phyloP scores from a whole-genome alignment of 2,113 vertebrate species.

The Ondatra zibethicus region DNA sequence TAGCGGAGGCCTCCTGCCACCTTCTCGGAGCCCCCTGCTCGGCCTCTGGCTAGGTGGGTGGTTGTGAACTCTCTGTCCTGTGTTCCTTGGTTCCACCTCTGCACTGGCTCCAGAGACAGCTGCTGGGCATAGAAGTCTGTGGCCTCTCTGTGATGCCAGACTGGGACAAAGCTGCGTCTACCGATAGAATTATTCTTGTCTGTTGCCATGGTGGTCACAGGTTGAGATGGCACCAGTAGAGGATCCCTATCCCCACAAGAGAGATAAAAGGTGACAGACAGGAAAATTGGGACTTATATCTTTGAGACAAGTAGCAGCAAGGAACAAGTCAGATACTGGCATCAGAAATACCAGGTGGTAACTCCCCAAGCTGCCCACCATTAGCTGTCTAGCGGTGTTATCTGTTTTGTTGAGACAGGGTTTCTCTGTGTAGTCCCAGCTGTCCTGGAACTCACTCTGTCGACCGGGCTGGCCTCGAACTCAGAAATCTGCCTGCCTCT shows the following conservation, averaged over 20 bases:
- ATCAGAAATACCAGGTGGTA: not conserved
- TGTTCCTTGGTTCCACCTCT: not conserved
- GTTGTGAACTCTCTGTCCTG: not conserved
- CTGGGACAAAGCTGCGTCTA: not conserved
- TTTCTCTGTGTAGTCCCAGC: not conserved
- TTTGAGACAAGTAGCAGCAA: not conserved
- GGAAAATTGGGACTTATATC: not conserved
- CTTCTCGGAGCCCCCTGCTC: not conserved
- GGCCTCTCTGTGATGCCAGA: not conserved
- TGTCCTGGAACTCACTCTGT: not conserved
- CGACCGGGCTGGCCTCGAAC: not conserved
- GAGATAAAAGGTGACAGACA: not conserved
- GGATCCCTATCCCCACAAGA: not conserved
- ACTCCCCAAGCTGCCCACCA: not conserved
- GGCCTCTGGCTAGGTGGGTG: not conserved
- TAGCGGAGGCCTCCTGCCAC: not conserved
- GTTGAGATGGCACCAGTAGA: not conserved
- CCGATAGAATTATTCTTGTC: not conserved
- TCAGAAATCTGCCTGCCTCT: not conserved
- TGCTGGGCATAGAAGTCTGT: not conserved
- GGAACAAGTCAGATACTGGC: fast-evolving
- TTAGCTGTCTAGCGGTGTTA: not conserved
- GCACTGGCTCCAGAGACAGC: not conserved
- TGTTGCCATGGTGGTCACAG: not conserved
- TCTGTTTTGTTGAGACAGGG: not conserved